Conservation (phyloP, 2,888 invertebrate genomes). For the Anoplius nigerrimus region DNA sequence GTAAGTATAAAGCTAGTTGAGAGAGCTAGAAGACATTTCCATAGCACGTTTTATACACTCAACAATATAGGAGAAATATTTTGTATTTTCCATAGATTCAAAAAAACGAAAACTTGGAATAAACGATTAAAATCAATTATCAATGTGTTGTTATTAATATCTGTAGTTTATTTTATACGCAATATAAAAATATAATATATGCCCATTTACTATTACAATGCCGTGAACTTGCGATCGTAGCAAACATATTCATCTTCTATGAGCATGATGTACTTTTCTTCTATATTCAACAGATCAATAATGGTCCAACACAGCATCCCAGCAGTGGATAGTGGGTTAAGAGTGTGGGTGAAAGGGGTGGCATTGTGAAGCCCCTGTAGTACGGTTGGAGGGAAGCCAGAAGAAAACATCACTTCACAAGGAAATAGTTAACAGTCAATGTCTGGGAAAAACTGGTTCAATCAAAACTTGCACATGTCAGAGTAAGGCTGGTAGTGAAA, state of each 20-base stretch:
- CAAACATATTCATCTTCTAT: background rate
- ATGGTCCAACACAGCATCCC: conserved; percentile 72
- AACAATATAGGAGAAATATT: no score
- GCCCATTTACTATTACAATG: no score
- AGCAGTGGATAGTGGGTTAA: conserved; percentile 56
- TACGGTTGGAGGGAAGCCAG: conserved; percentile 68
- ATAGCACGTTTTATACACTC: no score
- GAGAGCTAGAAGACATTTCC: no score
- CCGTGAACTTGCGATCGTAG: no score
- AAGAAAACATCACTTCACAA: conserved; percentile 63
- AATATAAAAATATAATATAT: no score
- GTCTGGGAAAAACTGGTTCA: conserved; percentile 60
- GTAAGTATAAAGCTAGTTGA: no score
- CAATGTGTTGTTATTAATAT: no score
- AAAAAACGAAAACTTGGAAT: no score
- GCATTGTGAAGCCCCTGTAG: conserved; percentile 53
- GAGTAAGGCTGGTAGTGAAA: conserved; percentile 18
- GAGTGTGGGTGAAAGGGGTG: conserved; percentile 55
- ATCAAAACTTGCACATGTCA: conserved; percentile 44
- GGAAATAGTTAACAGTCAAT: conserved; percentile 60
- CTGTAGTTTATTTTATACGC: no score
- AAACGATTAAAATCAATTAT: no score
- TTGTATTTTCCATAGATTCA: no score
- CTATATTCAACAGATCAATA: conserved; percentile 61
- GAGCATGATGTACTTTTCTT: background rate